A percentile compares a stretch with the other conserved stretches of the same genome.
Conservation (phyloP, 1,140 invertebrate genomes). For the Melitaea cinxia region DNA sequence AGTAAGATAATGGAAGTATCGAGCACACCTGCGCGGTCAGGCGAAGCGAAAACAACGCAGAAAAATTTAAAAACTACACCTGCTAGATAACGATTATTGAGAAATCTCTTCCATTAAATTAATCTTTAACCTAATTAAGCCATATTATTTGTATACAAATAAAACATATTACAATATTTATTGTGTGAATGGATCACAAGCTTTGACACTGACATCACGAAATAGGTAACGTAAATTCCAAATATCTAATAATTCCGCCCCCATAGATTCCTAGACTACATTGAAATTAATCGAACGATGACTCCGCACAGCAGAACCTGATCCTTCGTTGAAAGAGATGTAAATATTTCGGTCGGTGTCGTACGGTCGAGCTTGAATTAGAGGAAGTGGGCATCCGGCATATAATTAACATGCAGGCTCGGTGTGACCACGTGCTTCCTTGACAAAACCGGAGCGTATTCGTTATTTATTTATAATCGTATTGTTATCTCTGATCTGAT, state of each 20-base stretch:
- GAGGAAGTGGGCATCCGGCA: conserved; percentile 61
- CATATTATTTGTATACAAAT: too few species aligned
- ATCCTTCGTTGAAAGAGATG: conserved; percentile 2
- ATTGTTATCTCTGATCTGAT: conserved; percentile 28
- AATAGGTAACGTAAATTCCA: too few species aligned
- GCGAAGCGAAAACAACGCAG: neutral
- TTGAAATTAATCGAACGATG: neutral
- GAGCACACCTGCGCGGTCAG: neutral
- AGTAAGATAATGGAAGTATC: conserved; percentile 1
- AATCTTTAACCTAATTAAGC: too few species aligned
- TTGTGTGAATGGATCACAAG: too few species aligned
- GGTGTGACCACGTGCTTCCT: conserved; percentile 38
- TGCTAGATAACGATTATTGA: neutral
- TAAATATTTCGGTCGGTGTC: conserved; percentile 20
- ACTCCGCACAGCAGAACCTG: neutral
- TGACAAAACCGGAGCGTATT: conserved; percentile 17
- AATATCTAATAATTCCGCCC: too few species aligned
- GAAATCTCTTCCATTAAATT: too few species aligned
- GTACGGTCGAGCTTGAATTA: conserved; percentile 35
- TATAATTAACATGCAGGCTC: conserved; percentile 53
- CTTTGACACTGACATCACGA: too few species aligned
- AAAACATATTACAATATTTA: too few species aligned
- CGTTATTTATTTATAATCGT: conserved; percentile 5
- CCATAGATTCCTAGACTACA: too few species aligned
- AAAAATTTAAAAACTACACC: neutral